Percentiles rank a stretch among this genome's conserved stretches.
Conservation (phyloP, 2,113 vertebrate species). For the Siniperca chuatsi region DNA sequence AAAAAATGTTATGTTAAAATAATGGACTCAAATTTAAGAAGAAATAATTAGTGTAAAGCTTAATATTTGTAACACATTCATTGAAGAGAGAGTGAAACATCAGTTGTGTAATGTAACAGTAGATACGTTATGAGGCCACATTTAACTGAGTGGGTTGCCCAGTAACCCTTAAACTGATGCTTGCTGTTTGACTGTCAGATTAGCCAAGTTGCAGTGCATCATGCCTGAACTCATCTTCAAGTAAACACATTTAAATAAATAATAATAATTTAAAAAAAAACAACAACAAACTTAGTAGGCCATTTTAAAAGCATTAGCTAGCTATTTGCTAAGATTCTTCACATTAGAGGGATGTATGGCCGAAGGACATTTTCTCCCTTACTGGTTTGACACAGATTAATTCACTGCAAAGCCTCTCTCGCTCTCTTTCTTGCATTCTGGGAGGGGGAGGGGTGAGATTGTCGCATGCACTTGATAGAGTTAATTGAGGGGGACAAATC, state of each 20-base stretch:
- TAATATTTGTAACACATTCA: neutral
- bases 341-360: neutral
- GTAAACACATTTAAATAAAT: neutral
- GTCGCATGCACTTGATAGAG: neutral
- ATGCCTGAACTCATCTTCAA: neutral
- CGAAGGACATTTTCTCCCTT: neutral
- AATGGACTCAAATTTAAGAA: neutral
- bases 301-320: neutral
- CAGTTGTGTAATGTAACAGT: too few relatives aligned
- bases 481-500: slow-evolving; percentile 14
- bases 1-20: neutral
- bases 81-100: too few relatives aligned
- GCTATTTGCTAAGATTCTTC: neutral
- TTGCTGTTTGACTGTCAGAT: neutral
- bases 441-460: neutral
- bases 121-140: too few relatives aligned
- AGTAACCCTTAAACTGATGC: too few relatives aligned
- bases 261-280: too few relatives aligned
- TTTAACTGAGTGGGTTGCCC: too few relatives aligned
- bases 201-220: neutral
- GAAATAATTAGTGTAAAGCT: neutral
- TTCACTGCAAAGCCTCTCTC: slow-evolving; percentile 7
- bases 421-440: neutral
- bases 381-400: neutral
- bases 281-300: neutral